Conservation (phyloP, 2,797 vertebrate species). For the Cirrhinus mrigala region DNA sequence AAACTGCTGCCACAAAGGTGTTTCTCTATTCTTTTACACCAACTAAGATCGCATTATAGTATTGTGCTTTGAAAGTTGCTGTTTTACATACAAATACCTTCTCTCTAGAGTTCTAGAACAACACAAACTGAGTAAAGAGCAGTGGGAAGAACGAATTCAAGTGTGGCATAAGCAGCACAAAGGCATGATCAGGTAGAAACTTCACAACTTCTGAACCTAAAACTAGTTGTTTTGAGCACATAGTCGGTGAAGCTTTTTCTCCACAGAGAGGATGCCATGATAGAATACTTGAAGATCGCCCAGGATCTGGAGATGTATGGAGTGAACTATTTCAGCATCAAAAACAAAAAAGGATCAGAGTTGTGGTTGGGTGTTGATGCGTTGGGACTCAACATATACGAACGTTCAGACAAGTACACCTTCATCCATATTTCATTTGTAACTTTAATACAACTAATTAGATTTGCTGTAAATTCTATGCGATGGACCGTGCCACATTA, state of each 20-base stretch:
- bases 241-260: neutral
- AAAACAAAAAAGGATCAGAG: slow-evolving; percentile 97
- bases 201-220: neutral
- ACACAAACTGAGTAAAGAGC: slow-evolving; percentile 95
- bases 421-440: neutral
- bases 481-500: neutral
- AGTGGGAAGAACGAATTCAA: slow-evolving; percentile 97
- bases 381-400: slow-evolving; percentile 95
- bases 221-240: neutral
- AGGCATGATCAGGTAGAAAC: slow-evolving; percentile 88
- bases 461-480: neutral
- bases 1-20: slow-evolving; percentile 95
- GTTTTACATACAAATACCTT: slow-evolving; percentile 55
- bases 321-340: slow-evolving; percentile 97
- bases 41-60: slow-evolving; percentile 49
- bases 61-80: slow-evolving; percentile 59
- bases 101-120: slow-evolving; percentile 93
- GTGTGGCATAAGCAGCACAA: slow-evolving; percentile 97
- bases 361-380: slow-evolving; percentile 96
- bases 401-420: slow-evolving; percentile 91
- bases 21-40: neutral
- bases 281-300: slow-evolving; percentile 97
- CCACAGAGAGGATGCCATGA: slow-evolving; percentile 92
- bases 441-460: neutral
- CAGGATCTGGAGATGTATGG: slow-evolving; percentile 99